Conservation (phyloP, 1,140 invertebrate genomes). For the Procambarus clarkii region DNA sequence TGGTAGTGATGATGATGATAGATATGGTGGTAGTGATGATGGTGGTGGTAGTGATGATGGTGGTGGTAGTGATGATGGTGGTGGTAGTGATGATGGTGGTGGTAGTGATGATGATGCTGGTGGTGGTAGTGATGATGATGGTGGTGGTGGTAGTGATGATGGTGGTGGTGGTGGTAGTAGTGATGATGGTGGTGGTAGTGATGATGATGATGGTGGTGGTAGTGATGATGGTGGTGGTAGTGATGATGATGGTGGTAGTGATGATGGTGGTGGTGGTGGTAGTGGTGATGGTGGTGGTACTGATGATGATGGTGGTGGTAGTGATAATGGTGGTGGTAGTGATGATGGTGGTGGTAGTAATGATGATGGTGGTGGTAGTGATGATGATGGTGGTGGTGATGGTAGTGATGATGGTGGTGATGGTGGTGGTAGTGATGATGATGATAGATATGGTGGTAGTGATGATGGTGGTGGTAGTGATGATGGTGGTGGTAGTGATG, state of each 20-base stretch:
- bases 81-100: neutral
- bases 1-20: no score
- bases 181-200: neutral
- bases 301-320: neutral
- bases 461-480: neutral
- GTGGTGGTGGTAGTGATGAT: neutral
- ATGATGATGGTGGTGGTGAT: neutral
- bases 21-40: no score
- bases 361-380: neutral
- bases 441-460: neutral
- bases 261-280: neutral
- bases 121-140: neutral
- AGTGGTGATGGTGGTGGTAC: neutral
- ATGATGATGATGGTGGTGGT: neutral
- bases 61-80: neutral
- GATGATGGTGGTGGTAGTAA: neutral
- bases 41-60: neutral
- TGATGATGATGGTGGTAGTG: neutral
- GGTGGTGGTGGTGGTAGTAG: neutral
- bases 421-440: neutral
- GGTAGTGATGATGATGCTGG: neutral
- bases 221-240: neutral
- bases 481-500: neutral
- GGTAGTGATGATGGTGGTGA: slow-evolving; percentile 7
- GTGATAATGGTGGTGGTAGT: neutral